Base-by-base conservation (phyloP, 2,888 invertebrate genomes). In the Atrina japonica region DNA sequence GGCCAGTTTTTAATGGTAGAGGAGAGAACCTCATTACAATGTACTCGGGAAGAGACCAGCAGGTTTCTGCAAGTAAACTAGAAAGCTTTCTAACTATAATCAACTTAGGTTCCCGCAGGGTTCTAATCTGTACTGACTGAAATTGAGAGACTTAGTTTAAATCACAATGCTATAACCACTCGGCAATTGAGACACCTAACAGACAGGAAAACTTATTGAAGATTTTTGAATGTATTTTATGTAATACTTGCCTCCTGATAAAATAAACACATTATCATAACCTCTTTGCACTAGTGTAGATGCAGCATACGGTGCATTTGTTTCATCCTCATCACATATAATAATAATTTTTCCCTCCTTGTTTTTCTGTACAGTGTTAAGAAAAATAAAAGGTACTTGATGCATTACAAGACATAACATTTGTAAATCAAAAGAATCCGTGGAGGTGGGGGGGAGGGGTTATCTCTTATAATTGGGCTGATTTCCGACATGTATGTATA, bases 181-280 rank as follows among this genome's bases (percentile, higher is more conserved):
- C 6, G 35, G 35, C 35, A 35, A 5, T 7, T 7, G 11, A 35
- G 35, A 35, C 5, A 11, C 5, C 35, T 7, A 35, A 35, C 35
- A 35, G 11, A 35, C 35, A 35, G 35, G 11, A 5, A 35, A 5
- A 35, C 35, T 7, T 7, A 35, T 35, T 7, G 35, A 35, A n/a
- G 21, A 49, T 14, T 18, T 9, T 16, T n/a, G 9, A 18, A 11
- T 3, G 23, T 7, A 11, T 3, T 11, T 9, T 14, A 18, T 7
- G 9, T n/a, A 55, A 14, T 6, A 66, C 86, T 75, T 69, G 88
- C 92, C 92, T 69, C 92, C 92, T 56, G 92, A 91, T n/a, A 92
- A 82, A 80, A 92, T 80, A 80, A 91, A 92, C 11, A 92, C 77
- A 79, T 92, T 92, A 60, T 91, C 91, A 77, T 92, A 92, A 0